phyloP scores from a whole-genome alignment of 30 jellyfish, hydroid and myxozoan genomes.

The Pseudorhiza aurosa region DNA sequence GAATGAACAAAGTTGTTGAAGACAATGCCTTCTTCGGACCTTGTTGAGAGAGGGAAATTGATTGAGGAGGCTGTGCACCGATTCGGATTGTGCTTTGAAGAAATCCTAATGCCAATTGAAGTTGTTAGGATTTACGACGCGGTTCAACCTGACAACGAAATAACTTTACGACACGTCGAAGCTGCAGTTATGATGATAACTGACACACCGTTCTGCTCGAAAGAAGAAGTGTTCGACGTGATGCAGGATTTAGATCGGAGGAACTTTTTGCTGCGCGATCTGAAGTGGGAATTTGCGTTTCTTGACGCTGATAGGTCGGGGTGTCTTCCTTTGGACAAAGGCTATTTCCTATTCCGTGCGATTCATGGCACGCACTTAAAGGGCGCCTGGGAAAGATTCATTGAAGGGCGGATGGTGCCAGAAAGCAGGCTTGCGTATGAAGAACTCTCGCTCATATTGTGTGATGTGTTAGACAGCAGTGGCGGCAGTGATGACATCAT shows the following conservation, averaged over 20 bases:
- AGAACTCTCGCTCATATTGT: conserved; percentile 27
- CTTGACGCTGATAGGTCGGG: conserved; percentile 46
- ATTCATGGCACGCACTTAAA: conserved; percentile 37
- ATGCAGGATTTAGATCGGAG: conserved; percentile 62
- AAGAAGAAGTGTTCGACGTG: conserved; percentile 29
- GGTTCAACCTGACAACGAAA: conserved; percentile 47
- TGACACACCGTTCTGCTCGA: conserved; percentile 19
- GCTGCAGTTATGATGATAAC: conserved; percentile 41
- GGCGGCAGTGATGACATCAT: conserved; percentile 3
- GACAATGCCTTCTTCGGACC: no score
- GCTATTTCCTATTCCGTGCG: conserved; percentile 32
- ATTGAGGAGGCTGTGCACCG: conserved; percentile 49
- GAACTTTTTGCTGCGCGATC: conserved; percentile 41
- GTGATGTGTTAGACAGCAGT: conserved; percentile 18
- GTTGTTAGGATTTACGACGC: conserved; percentile 29
- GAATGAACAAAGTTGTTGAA: no score
- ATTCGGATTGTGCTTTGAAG: conserved; percentile 49
- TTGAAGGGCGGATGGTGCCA: conserved; percentile 17
- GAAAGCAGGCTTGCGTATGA: conserved; percentile 36
- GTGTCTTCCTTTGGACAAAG: conserved; percentile 40
- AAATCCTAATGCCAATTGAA: conserved; percentile 29
- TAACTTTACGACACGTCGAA: conserved; percentile 40
- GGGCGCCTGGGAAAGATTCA: conserved; percentile 31
- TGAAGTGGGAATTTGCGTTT: conserved; percentile 67
- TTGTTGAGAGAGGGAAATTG: neutral